phyloP scores from a whole-genome alignment of 1,140 invertebrate species.

The Pteromalus puparum region DNA sequence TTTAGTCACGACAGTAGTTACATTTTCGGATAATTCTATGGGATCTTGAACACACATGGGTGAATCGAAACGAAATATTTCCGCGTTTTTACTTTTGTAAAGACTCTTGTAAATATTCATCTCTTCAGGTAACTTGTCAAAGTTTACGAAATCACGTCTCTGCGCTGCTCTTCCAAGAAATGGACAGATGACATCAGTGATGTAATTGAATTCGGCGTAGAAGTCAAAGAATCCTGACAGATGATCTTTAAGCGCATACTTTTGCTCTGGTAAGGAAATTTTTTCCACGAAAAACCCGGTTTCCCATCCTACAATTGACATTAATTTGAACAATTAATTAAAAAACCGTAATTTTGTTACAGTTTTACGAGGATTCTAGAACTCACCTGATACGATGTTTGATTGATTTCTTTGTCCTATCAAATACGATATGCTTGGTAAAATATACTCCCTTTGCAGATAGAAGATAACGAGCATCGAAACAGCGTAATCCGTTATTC shows the following conservation, averaged over 20 bases:
- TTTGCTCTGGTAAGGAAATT: slow-evolving; percentile 5
- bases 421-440: slow-evolving; percentile 58
- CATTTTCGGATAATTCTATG: slow-evolving; percentile 73
- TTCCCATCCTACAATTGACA: slow-evolving; percentile 52
- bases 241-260: slow-evolving; percentile 63
- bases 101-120: slow-evolving; percentile 49
- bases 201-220: slow-evolving; percentile 73
- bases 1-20: slow-evolving; percentile 64
- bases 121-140: slow-evolving; percentile 44
- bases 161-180: slow-evolving; percentile 66
- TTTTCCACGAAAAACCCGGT: slow-evolving; percentile 10
- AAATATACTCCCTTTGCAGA: slow-evolving; percentile 55
- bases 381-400: slow-evolving; percentile 53
- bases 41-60: slow-evolving; percentile 76
- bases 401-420: slow-evolving; percentile 50
- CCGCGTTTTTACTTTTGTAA: slow-evolving; percentile 23
- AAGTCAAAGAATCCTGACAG: slow-evolving; percentile 74
- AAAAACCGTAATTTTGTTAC: too few relatives aligned
- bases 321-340: too few relatives aligned
- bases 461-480: slow-evolving; percentile 61
- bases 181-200: slow-evolving; percentile 70
- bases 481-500: slow-evolving; percentile 54
- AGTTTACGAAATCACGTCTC: slow-evolving; percentile 60
- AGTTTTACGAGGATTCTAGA: too few relatives aligned
- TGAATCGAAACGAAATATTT: slow-evolving; percentile 64